Percentiles rank a stretch among this genome's conserved stretches.
phyloP scores from a whole-genome alignment of 2,113 vertebrate species.

The Ameiurus melas region DNA sequence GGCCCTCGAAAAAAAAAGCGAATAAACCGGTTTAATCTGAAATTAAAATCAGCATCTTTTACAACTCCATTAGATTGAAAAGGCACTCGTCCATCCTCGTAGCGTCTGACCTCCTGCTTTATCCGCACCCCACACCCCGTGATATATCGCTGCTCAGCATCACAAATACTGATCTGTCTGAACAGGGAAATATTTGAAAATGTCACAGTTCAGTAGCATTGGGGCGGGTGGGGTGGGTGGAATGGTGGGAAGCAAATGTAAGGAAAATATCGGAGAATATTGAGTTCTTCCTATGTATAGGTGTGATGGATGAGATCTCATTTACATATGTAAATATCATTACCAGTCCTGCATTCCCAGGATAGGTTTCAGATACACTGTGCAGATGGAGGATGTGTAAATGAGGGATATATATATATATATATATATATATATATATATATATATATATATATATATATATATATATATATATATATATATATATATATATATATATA shows the following conservation, averaged over 20 bases:
- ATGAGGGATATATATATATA: too few relatives aligned
- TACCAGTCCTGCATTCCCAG: background rate
- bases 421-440: too few relatives aligned
- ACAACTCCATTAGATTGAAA: conserved; percentile 20
- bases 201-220: conserved; percentile 19
- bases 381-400: background rate
- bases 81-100: background rate
- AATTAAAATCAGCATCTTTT: conserved; percentile 57
- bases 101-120: conserved; percentile 5
- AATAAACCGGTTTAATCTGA: conserved; percentile 52
- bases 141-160: background rate
- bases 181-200: background rate
- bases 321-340: conserved; percentile 19
- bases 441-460: too few relatives aligned
- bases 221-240: background rate
- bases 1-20: conserved; percentile 4
- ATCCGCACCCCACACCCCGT: background rate
- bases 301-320: conserved; percentile 18
- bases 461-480: too few relatives aligned
- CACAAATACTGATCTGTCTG: background rate
- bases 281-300: background rate
- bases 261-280: conserved; percentile 5
- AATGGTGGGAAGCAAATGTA: background rate
- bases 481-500: too few relatives aligned
- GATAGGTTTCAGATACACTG: background rate